These are phyloP conservation scores for Ammodramus savannarum DNA, from an alignment of 2,113 vertebrate species.

Conservation along the genomic window DNA sequence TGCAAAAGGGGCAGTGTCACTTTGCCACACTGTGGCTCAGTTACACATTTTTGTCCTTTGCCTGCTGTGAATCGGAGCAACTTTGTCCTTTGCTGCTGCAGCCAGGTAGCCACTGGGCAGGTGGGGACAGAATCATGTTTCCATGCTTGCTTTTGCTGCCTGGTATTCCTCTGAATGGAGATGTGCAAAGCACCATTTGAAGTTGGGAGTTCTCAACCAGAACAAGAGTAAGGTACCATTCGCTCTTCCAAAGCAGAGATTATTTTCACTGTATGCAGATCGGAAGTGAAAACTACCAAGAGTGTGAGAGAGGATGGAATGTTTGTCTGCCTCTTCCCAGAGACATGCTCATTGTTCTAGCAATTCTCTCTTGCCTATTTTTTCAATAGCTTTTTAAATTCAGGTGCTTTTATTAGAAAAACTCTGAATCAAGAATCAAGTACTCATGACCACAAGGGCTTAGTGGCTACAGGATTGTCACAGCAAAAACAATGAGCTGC, in stretches of 20 bases:
- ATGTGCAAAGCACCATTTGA: not conserved
- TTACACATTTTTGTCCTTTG: not conserved
- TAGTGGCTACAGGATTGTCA: not conserved
- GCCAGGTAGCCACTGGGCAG: accelerated
- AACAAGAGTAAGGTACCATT: not conserved
- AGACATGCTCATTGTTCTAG: not conserved
- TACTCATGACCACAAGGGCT: not conserved
- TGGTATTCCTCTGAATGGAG: not conserved
- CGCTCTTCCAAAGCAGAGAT: not conserved
- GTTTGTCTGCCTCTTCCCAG: not conserved
- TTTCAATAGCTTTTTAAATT: not conserved
- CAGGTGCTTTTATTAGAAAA: not conserved
- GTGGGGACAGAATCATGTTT: not conserved
- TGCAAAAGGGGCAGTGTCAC: not conserved
- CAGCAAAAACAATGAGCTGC: not conserved
- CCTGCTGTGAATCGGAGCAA: not conserved
- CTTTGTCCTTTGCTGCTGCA: not conserved
- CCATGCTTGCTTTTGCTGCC: not conserved
- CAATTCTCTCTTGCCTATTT: not conserved
- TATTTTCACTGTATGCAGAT: not conserved
- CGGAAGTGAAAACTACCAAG: not conserved
- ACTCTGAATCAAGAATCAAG: not conserved
- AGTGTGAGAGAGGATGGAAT: not conserved
- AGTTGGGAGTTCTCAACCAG: not conserved
- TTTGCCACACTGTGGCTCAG: not conserved